Base-by-base conservation (phyloP, 2,113 vertebrate species). In the Podilymbus podiceps region DNA sequence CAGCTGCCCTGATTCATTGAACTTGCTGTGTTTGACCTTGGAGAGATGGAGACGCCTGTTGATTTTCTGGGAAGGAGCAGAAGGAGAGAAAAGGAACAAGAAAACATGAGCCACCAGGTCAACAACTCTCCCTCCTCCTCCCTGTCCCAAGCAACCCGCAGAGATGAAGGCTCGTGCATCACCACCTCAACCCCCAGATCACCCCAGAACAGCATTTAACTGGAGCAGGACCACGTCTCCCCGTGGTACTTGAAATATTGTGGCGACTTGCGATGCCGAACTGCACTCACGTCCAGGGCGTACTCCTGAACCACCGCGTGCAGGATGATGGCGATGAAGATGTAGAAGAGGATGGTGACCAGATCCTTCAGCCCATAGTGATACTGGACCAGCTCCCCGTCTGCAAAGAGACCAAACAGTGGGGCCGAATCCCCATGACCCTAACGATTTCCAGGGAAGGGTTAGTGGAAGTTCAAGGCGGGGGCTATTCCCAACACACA, bases 21-120 rank as follows among this genome's bases (percentile, higher is more conserved):
- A 99, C 97, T 99, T 99, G 89, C 98, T 99, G 95, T 99, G 99
- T 89, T 99, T 99, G 96, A 99, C 99, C 96, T 99, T 99, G 75
- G 99, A 99, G 75, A 99, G 99, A 95, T 99, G 99, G 84, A 99
- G 99, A n/a, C 99, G 98, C 79, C 99, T 98, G 98, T 99, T 99
- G 94, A 99, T 98, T 98, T 99, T 99, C 99, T 99, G 95, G 42
- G 86, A 59, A 55, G 20, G 13, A 44, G 67, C 77, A 81, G 78
- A 85, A 5, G n/a, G 58, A 85, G 21, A 87, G 79, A 91, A 23
- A 60, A 89, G 17, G 17, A 62, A 82, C 21, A 58, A 58, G 16
- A 72, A 60, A 64, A 73, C 6, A 8, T 91, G n/a, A 97, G 62
- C 46, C n/a, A 81, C 30, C 1, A 1, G 2, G 38, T 63, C 42